phyloP scores from a whole-genome alignment of 2,888 invertebrate genomes.

The Apodemia duryi region DNA sequence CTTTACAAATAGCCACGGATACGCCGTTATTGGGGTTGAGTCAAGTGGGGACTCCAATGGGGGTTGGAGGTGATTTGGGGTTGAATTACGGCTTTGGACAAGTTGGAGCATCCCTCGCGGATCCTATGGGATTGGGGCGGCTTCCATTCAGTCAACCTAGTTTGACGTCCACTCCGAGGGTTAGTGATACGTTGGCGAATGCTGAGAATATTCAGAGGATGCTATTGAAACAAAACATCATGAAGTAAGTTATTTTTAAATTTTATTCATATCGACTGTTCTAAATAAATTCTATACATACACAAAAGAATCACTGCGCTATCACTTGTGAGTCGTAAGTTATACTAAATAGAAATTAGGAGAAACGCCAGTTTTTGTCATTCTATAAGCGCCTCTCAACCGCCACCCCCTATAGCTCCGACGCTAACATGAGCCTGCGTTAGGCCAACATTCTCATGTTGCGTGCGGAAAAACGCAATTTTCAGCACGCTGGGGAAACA shows the following conservation, averaged over 20 bases:
- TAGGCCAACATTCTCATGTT: too few species aligned
- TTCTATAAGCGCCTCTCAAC: too few species aligned
- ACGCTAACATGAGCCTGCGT: too few species aligned
- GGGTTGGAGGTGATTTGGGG: slow-evolving; percentile 49
- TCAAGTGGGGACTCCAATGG: slow-evolving; percentile 60
- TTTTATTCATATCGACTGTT: too few species aligned
- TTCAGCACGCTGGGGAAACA: too few species aligned
- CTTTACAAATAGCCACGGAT: slow-evolving; percentile 65
- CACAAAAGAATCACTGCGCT: too few species aligned
- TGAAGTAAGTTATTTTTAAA: slow-evolving; percentile 54
- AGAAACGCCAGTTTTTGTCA: too few species aligned
- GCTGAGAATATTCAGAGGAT: slow-evolving; percentile 72
- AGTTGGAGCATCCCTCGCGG: slow-evolving; percentile 32
- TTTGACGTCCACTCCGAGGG: slow-evolving; percentile 48
- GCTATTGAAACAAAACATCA: slow-evolving; percentile 72
- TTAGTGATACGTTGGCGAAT: slow-evolving; percentile 47
- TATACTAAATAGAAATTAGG: too few species aligned
- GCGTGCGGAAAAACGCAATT: too few species aligned
- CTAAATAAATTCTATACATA: too few species aligned
- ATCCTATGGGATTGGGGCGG: slow-evolving; percentile 37
- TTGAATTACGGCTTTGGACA: slow-evolving; percentile 39
- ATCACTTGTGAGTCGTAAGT: too few species aligned
- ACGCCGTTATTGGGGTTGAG: slow-evolving; percentile 55
- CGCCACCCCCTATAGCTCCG: too few species aligned
- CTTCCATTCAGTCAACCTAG: slow-evolving; percentile 42